Conservation (phyloP, 2,797 vertebrate genomes). For the Chaetophractus vellerosus region DNA sequence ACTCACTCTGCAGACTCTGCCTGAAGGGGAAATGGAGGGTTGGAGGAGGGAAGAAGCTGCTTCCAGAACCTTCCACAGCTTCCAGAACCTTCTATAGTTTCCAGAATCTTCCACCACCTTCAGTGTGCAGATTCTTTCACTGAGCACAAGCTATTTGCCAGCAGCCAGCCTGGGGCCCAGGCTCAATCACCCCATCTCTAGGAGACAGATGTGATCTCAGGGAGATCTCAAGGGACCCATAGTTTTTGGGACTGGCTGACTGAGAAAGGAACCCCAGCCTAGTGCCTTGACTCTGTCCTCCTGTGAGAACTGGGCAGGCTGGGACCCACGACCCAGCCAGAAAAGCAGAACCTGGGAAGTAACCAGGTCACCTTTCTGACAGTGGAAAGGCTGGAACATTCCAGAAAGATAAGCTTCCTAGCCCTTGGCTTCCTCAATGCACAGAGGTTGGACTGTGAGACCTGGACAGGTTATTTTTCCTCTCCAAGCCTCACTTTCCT, state of each 20-base stretch:
- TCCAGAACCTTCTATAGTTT: constrained; percentile 21
- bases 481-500: background rate
- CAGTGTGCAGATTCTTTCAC: background rate
- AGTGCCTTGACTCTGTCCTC: background rate
- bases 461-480: background rate
- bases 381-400: background rate
- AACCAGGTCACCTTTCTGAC: background rate
- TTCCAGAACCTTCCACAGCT: background rate
- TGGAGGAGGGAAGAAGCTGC: background rate
- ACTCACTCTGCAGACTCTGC: background rate
- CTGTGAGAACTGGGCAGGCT: background rate
- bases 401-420: constrained; percentile 8
- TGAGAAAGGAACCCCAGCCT: background rate
- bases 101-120: background rate
- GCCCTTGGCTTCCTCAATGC: background rate
- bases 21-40: background rate
- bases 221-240: background rate
- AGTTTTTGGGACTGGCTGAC: background rate
- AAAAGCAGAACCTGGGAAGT: background rate
- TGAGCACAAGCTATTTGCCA: background rate
- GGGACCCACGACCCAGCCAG: accelerated
- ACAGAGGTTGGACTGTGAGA: background rate
- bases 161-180: background rate
- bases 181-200: background rate
- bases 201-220: background rate